Conservation (phyloP, 2,797 vertebrate species). For the Pangasius larnaudii region DNA sequence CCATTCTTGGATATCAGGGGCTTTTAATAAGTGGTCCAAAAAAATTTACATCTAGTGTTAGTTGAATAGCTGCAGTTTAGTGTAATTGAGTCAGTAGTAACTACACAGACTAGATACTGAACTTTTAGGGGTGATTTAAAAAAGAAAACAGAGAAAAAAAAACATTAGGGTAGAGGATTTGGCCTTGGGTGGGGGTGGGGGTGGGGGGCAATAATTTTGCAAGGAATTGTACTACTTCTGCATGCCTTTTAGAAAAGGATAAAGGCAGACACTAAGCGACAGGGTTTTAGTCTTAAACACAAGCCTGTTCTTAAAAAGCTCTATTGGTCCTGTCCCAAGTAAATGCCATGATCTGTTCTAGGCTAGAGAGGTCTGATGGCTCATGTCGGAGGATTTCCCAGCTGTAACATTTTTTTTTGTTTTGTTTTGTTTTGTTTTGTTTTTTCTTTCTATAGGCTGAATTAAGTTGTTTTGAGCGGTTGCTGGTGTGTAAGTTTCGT, state of each 20-base stretch:
- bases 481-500: conserved; percentile 53
- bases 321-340: conserved; percentile 9
- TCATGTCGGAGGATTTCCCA: conserved; percentile 25
- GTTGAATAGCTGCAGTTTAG: conserved; percentile 39
- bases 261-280: neutral
- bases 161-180: neutral
- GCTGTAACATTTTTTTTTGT: neutral
- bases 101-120: conserved; percentile 17
- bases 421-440: neutral
- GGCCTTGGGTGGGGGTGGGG: conserved; percentile 11
- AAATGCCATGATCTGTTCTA: conserved; percentile 44
- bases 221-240: conserved; percentile 33
- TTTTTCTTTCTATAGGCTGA: conserved; percentile 9
- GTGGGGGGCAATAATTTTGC: conserved; percentile 41
- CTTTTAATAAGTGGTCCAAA: conserved; percentile 54
- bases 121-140: neutral
- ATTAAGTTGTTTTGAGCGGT: conserved; percentile 48
- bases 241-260: conserved; percentile 4
- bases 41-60: conserved; percentile 45
- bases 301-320: conserved; percentile 13
- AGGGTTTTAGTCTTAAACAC: conserved; percentile 30
- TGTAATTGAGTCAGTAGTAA: conserved; percentile 41
- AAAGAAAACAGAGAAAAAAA: rapidly evolving
- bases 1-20: conserved; percentile 59
- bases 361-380: conserved; percentile 41